Evolutionary conservation across 2,113 vertebrate species (phyloP).

Genomic region (Callipepla californica): DNA sequence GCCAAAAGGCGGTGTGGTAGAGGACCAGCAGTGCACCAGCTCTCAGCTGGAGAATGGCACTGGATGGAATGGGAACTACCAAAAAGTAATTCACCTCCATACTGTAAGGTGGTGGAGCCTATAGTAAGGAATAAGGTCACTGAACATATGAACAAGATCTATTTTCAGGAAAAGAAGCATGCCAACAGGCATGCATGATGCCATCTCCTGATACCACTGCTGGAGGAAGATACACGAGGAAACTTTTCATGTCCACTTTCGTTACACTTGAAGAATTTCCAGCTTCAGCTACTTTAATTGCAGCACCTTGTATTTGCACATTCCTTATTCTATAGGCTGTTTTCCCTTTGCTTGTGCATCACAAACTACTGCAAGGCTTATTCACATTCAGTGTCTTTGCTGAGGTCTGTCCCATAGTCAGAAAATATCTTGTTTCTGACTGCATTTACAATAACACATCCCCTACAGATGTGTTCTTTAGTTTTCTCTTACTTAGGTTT

Average conservation of each 20-base stretch:
- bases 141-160: not conserved
- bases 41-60: fast-evolving
- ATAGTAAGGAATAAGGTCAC: not conserved
- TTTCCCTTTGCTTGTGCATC: not conserved
- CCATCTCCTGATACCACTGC: not conserved
- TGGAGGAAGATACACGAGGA: not conserved
- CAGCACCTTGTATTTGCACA: not conserved
- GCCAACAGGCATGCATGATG: not conserved
- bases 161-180: fast-evolving
- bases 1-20: fast-evolving
- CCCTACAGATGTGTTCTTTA: not conserved
- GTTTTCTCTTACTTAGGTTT: not conserved
- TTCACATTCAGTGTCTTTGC: not conserved
- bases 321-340: not conserved
- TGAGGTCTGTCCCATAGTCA: not conserved
- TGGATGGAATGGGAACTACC: fast-evolving
- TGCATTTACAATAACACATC: not conserved
- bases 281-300: not conserved
- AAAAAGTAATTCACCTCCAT: fast-evolving
- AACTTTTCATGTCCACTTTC: not conserved
- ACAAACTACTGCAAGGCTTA: not conserved
- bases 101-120: fast-evolving
- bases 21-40: not conserved
- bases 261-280: not conserved
- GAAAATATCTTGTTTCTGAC: not conserved